Base-by-base conservation (phyloP, 2,888 invertebrate species). In the Junonia oenone region DNA sequence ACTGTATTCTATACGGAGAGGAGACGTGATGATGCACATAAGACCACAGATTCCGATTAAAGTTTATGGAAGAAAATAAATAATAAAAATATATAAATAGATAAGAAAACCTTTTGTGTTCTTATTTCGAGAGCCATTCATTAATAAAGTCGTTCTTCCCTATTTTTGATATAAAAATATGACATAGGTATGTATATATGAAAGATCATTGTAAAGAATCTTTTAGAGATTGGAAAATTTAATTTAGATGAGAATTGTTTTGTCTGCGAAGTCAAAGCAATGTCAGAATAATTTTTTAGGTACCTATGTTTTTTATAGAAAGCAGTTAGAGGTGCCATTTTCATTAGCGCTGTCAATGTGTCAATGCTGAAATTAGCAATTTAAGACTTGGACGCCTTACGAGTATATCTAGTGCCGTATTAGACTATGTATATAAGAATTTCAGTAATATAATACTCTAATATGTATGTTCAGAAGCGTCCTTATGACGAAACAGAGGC, bases 31-130 rank as follows among this genome's bases (percentile, higher is more conserved):
- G 8, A 26, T 52, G 6, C 15, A 52, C 0, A 26, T 22, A 26
- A 52, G 52, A 14, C 52, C 52, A 2, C 52, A 52, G 17, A 52
- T 46, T n/a, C 19, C 52, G 1, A 52, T 52, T 4, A 52, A 13
- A 9, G n/a, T 19, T 6, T 52, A 38, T n/a, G 14, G 15, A 45
- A 6, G 45, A 37, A 15, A 37, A 45, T 51, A 14, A 45, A 45
- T 43, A 26, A 13, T 26, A 14, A 6, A 15, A 6, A 37, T n/a
- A n/a, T n/a, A 4, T 6, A 15, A 17, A 15, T 9, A 3, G 6
- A 11, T 4, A 2, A 9, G 17, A 11, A 13, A 26, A 13, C 13
- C 6, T 6, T 2, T 22, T 26, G n/a, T 13, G 1, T 11, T 40
- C 11, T 19, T 17, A 11, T 11, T 33, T 33, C 31, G 31, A 33